Percentiles rank a stretch among this genome's conserved stretches.
phyloP scores from a whole-genome alignment of 2,797 vertebrate genomes.

The Chaenodraco wilsoni region DNA sequence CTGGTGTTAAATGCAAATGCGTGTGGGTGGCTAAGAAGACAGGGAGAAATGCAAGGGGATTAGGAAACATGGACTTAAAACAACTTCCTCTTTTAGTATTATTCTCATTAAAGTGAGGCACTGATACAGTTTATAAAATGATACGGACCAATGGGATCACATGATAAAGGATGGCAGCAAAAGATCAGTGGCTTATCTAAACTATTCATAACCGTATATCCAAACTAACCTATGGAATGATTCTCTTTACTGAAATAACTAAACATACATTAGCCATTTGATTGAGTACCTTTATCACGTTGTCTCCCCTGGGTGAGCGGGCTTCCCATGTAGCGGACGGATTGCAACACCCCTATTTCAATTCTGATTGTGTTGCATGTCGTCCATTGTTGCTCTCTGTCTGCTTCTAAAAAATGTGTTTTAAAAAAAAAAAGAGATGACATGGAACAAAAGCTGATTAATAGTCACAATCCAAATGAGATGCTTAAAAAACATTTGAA shows the following conservation, averaged over 20 bases:
- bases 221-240: neutral
- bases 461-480: neutral
- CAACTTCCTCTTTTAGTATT: neutral
- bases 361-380: too few species aligned
- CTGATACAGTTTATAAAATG: too few species aligned
- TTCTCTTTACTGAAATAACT: neutral
- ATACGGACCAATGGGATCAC: too few species aligned
- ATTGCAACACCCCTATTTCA: too few species aligned
- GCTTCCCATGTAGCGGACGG: too few species aligned
- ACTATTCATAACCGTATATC: neutral
- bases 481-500: neutral
- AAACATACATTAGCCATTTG: neutral
- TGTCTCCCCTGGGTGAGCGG: too few species aligned
- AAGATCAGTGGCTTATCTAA: neutral
- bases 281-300: too few species aligned
- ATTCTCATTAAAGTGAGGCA: neutral
- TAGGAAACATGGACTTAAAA: neutral
- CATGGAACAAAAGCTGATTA: neutral
- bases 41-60: neutral
- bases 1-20: constrained; percentile 32
- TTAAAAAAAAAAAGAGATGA: too few species aligned
- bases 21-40: constrained; percentile 1
- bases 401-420: too few species aligned
- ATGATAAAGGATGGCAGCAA: too few species aligned
- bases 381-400: too few species aligned